Evolutionary conservation across 2,113 vertebrate species (phyloP).

Genomic region (Chauna torquata): DNA sequence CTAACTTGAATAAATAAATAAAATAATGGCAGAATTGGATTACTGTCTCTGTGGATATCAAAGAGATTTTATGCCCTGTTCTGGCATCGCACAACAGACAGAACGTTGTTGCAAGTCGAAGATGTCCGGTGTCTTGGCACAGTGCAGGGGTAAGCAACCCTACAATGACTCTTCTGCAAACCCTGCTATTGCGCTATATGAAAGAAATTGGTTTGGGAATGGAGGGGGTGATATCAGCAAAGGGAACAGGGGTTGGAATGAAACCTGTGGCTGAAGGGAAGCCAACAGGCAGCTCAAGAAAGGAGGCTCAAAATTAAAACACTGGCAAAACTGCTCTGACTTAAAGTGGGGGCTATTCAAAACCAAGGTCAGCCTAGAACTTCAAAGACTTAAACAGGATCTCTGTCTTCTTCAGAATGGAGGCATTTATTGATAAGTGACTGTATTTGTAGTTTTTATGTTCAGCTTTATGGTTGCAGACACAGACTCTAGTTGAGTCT

Average conservation of each 20-base stretch:
- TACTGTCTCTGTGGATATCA: slow-evolving; percentile 26
- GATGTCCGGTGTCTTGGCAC: background rate
- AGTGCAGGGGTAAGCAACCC: background rate
- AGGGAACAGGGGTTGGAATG: background rate
- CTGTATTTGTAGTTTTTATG: background rate
- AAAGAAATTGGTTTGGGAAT: background rate
- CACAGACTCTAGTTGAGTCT: background rate
- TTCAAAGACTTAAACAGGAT: background rate
- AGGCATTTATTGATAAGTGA: background rate
- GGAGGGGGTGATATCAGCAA: background rate
- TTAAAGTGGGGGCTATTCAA: background rate
- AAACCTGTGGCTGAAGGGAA: slow-evolving; percentile 19
- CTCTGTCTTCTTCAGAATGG: background rate
- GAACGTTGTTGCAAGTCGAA: slow-evolving; percentile 25
- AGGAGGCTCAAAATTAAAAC: background rate
- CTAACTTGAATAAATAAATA: slow-evolving; percentile 17
- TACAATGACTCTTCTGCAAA: slow-evolving; percentile 12
- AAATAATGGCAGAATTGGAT: background rate
- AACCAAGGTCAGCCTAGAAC: background rate
- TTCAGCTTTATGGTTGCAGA: background rate
- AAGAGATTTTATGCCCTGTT: slow-evolving; percentile 23
- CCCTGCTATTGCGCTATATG: background rate
- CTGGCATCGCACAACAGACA: background rate
- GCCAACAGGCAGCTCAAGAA: background rate
- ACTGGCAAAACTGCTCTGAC: background rate